These are phyloP conservation scores for Caenorhabditis imperialis DNA, from an alignment of 2,888 invertebrate species.

Conservation along the genomic window DNA sequence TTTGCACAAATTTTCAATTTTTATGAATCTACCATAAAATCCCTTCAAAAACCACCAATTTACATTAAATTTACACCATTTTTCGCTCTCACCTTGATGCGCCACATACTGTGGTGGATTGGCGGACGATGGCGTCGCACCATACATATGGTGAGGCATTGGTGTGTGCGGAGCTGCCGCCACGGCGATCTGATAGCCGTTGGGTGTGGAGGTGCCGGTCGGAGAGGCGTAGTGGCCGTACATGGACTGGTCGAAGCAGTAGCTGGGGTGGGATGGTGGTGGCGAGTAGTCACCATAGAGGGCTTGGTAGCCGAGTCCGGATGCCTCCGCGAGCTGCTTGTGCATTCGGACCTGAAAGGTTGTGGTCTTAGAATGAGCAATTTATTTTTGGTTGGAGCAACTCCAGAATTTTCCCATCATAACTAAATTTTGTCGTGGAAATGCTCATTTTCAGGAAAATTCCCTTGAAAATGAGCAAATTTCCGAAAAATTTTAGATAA, in stretches of 20 bases:
- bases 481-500: too few species aligned
- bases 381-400: too few species aligned
- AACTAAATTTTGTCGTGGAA: neutral
- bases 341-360: slow-evolving; percentile 73
- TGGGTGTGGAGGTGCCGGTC: slow-evolving; percentile 48
- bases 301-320: slow-evolving; percentile 52
- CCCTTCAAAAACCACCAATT: neutral
- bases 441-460: too few species aligned
- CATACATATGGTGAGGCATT: slow-evolving; percentile 44
- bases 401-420: too few species aligned
- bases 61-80: neutral
- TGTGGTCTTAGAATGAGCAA: too few species aligned
- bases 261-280: slow-evolving; percentile 46
- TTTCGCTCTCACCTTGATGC: slow-evolving; percentile 37
- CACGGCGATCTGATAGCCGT: slow-evolving; percentile 50
- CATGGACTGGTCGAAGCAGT: slow-evolving; percentile 45
- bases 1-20: neutral
- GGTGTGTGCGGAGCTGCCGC: slow-evolving; percentile 59
- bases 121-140: slow-evolving; percentile 34
- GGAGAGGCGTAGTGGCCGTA: slow-evolving; percentile 35
- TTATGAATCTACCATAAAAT: neutral
- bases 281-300: slow-evolving; percentile 68
- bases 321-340: slow-evolving; percentile 70
- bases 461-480: too few species aligned
- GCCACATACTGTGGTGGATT: slow-evolving; percentile 39